Percentiles rank a stretch among this genome's conserved stretches.
Evolutionary conservation across 2,888 invertebrate genomes (phyloP).

Genomic region (Periphyllus acericola): DNA sequence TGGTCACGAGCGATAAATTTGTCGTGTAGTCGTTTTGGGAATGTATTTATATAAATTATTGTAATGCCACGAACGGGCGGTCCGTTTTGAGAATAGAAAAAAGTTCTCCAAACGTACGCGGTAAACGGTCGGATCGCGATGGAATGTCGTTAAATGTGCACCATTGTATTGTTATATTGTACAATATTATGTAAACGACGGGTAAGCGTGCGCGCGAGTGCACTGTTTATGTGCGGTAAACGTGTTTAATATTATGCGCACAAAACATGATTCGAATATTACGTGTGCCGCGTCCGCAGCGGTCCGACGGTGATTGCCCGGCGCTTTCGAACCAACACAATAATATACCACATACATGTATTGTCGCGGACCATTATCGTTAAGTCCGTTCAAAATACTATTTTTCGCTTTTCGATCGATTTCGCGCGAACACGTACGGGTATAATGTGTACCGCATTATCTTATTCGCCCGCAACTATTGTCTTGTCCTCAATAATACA

Average conservation of each 20-base stretch:
- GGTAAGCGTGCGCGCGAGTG: neutral
- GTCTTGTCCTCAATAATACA: too few relatives aligned
- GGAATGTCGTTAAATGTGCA: neutral
- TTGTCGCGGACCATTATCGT: constrained; percentile 2
- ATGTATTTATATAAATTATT: too few relatives aligned
- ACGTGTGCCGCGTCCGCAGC: neutral
- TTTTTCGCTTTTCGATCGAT: neutral
- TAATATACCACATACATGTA: neutral
- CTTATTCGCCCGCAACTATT: too few relatives aligned
- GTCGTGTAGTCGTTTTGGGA: too few relatives aligned
- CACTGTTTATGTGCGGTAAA: neutral
- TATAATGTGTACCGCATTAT: too few relatives aligned
- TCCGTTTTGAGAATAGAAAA: neutral
- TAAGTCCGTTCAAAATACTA: neutral
- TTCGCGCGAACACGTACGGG: neutral
- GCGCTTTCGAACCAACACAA: neutral
- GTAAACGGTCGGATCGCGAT: too few relatives aligned
- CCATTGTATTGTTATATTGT: too few relatives aligned
- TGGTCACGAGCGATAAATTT: neutral
- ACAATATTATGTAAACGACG: too few relatives aligned
- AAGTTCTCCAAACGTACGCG: neutral
- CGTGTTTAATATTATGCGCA: too few relatives aligned
- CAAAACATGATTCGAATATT: neutral
- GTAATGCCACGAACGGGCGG: neutral
- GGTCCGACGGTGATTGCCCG: neutral